Evolutionary conservation across 2,888 invertebrate genomes (phyloP), one percentile per base, ranked within the genome.

Genomic region (Hypselothyrea guttata): DNA sequence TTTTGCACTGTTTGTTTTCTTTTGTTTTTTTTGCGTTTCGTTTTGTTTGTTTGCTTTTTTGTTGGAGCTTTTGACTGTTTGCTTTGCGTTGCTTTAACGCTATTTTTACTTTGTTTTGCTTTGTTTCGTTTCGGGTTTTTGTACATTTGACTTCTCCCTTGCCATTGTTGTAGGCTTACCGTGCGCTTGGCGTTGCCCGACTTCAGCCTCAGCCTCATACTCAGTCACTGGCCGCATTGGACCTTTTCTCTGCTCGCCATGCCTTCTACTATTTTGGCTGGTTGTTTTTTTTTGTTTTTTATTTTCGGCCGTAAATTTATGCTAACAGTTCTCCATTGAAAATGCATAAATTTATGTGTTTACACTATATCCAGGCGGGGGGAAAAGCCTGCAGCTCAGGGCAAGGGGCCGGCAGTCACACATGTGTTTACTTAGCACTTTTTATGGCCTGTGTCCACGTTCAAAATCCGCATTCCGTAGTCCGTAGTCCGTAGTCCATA

Each of bases 331-430:
- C 70, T 70, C 82, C 84, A 83, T 83, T 83, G 82, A 83, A 83
- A 83, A 81, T 83, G 83, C 82, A 83, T 83, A 83, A 83, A 83
- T 83, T 83, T 83, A 83, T 83, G 83, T 83, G 81, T 79, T 75
- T 82, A 81, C 82, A 81, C 79, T 81, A 71, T 81, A 76, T 78
- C 31, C 38, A 7, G 38, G 38, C 16, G 16, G 9, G 34, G n/a
- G 40, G 44, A 40, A 46, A 30, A 3, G 3, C 7, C 53, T 11
- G 27, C 30, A 7, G 1, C 7, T 1, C 18, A n/a, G 3, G 1
- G 35, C 11, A 28, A 15, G 8, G 35, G 13, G 5, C 12, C 4
- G 31, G 47, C 12, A 18, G 57, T 41, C 51, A 42, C 82, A 81
- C 81, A 81, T 82, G 81, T 81, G 81, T 81, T 81, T 81, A 81